These are phyloP conservation scores for Parthenolecanium corni DNA, from an alignment of 2,888 invertebrate genomes.

Conservation along the genomic window DNA sequence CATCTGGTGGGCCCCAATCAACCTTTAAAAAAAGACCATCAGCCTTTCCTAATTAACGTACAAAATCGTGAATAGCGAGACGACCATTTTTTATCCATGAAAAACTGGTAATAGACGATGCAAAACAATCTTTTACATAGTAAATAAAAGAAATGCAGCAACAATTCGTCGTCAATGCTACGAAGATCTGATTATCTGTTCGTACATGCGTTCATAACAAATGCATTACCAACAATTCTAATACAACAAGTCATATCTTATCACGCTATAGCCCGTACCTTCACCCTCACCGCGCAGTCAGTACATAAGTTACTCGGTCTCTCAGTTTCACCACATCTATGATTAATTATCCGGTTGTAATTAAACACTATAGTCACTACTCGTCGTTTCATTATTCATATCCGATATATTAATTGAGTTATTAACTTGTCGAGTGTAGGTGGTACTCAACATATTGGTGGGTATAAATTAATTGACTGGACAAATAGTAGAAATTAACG, in stretches of 20 bases:
- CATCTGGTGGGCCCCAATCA: no score
- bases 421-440: constrained; percentile 11
- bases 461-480: constrained; percentile 18
- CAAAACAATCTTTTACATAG: no score
- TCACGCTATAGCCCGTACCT: neutral
- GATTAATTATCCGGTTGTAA: constrained; percentile 2
- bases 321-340: neutral
- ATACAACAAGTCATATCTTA: constrained; percentile 9
- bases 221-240: neutral
- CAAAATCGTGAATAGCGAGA: no score
- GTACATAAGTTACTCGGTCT: neutral
- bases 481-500: constrained; percentile 26
- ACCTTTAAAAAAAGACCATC: no score
- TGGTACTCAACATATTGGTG: constrained; percentile 1
- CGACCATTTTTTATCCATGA: no score
- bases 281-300: no score
- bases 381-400: neutral
- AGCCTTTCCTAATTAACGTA: no score
- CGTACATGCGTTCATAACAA: no score
- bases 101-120: no score
- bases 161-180: no score
- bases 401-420: constrained; percentile 16
- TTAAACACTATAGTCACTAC: neutral
- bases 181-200: no score
- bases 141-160: no score